Conservation (phyloP, 2,113 vertebrate species). For the Dolichallabes microphthalmus region DNA sequence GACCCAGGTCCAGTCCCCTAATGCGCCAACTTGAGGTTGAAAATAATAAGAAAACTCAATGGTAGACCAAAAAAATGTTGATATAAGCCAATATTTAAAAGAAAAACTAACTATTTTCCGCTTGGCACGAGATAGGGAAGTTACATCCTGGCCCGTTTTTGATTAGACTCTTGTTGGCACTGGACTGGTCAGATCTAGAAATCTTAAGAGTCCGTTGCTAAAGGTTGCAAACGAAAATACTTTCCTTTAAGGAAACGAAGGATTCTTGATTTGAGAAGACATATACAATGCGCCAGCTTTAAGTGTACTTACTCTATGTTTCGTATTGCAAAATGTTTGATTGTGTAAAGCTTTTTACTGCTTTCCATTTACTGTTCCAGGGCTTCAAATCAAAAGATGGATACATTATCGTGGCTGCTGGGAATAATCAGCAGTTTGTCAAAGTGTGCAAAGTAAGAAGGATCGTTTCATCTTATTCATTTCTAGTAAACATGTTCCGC, state of each 20-base stretch:
- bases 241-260: neutral
- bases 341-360: neutral
- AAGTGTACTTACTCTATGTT: neutral
- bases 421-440: constrained; percentile 87
- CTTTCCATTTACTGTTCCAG: constrained; percentile 58
- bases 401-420: constrained; percentile 85
- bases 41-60: neutral
- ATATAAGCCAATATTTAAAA: neutral
- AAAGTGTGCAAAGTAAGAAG: constrained; percentile 82
- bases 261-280: neutral
- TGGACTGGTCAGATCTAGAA: neutral
- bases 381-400: constrained; percentile 88
- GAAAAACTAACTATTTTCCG: neutral
- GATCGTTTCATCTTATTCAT: neutral
- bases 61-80: neutral
- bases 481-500: neutral
- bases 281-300: neutral
- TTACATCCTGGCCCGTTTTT: neutral
- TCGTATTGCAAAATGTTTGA: neutral
- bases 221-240: neutral
- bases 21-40: neutral
- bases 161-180: neutral
- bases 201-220: neutral
- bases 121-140: neutral
- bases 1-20: neutral